phyloP scores from a whole-genome alignment of 2,113 vertebrate species.

The Bolborhynchus lineola region DNA sequence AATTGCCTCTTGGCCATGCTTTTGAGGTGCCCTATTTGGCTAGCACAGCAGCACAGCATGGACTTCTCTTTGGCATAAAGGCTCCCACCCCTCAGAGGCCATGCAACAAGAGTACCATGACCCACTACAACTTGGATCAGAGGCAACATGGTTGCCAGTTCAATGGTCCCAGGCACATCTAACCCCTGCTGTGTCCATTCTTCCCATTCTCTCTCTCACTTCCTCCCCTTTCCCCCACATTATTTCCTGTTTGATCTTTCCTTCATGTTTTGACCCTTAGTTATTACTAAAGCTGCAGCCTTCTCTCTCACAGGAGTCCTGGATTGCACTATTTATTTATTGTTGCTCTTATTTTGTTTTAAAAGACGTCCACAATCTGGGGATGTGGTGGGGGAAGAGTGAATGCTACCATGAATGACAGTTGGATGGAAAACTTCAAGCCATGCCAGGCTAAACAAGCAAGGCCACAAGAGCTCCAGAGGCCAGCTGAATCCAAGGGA shows the following conservation, averaged over 20 bases:
- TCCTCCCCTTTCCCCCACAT: rapidly evolving
- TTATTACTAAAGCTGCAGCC: not conserved
- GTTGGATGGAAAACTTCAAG: constrained; percentile 1
- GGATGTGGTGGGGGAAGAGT: not conserved
- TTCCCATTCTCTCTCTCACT: not conserved
- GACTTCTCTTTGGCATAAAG: not conserved
- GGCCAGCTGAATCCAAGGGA: not conserved
- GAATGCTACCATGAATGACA: not conserved
- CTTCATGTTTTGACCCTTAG: constrained; percentile 14
- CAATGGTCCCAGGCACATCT: rapidly evolving
- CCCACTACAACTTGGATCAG: rapidly evolving
- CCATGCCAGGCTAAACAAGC: constrained; percentile 16
- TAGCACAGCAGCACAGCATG: not conserved
- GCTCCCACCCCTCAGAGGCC: not conserved
- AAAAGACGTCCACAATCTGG: not conserved
- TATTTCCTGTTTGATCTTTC: constrained; percentile 34
- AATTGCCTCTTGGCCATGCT: rapidly evolving
- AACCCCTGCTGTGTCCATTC: not conserved
- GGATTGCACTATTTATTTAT: constrained; percentile 34
- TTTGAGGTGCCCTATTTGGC: not conserved
- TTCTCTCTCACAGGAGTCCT: constrained; percentile 13
- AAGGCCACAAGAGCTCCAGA: not conserved
- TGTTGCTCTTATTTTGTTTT: not conserved
- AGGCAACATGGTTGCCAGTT: not conserved
- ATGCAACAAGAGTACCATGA: rapidly evolving